A percentile compares a stretch with the other conserved stretches of the same genome.
Conservation (phyloP, 2,113 vertebrate species). For the Chloebia gouldiae region DNA sequence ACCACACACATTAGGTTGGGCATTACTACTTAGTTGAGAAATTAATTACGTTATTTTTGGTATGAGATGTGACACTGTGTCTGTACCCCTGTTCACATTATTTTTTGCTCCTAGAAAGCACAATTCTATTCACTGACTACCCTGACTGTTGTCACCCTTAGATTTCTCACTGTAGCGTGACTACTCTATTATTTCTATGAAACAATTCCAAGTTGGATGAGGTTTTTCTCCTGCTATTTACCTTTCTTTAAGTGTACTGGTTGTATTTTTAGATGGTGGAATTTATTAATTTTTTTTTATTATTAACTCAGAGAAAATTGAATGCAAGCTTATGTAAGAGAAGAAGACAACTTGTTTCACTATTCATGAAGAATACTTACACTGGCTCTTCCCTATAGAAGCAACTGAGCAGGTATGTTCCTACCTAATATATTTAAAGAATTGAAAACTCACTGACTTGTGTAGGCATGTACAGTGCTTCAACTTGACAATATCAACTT, state of each 20-base stretch:
- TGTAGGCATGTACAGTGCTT: background rate
- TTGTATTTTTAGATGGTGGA: background rate
- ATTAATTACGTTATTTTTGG: background rate
- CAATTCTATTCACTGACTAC: background rate
- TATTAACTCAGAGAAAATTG: background rate
- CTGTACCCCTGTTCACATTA: background rate
- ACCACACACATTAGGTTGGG: background rate
- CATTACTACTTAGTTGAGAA: background rate
- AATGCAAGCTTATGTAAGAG: background rate
- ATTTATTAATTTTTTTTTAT: background rate
- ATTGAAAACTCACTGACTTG: background rate
- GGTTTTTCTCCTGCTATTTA: rapidly evolving
- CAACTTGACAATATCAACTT: background rate
- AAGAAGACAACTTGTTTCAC: background rate
- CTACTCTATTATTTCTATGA: background rate
- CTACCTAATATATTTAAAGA: background rate
- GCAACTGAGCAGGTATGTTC: background rate
- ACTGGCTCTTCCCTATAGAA: background rate
- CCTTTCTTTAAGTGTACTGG: background rate
- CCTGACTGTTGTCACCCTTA: background rate
- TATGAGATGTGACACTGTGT: background rate
- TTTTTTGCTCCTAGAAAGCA: background rate
- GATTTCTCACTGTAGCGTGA: background rate
- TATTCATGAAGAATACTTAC: background rate
- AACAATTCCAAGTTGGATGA: background rate